These are phyloP conservation scores for Allophyes oxyacanthae DNA, from an alignment of 2,888 invertebrate genomes.

Conservation along the genomic window DNA sequence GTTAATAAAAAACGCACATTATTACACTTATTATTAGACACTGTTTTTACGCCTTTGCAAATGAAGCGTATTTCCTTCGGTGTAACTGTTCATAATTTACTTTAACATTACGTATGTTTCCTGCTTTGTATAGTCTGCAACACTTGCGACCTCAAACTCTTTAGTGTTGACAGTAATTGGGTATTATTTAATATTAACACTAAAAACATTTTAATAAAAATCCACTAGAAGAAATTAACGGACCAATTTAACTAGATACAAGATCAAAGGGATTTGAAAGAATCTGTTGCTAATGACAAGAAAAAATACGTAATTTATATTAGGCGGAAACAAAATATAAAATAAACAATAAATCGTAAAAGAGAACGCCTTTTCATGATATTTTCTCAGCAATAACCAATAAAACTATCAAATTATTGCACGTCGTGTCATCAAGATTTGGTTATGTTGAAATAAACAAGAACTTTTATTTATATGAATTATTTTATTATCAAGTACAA, in stretches of 20 bases:
- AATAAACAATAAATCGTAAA: conserved; percentile 79
- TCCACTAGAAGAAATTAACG: conserved; percentile 54
- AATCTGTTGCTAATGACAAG: conserved; percentile 54
- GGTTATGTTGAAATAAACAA: conserved; percentile 75
- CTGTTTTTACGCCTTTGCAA: conserved; percentile 36
- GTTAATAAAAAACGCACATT: conserved; percentile 38
- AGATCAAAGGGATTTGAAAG: conserved; percentile 61
- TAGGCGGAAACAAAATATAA: conserved; percentile 83
- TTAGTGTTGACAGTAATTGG: conserved; percentile 59
- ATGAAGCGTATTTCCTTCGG: conserved; percentile 50
- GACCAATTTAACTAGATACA: conserved; percentile 48
- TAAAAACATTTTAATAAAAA: conserved; percentile 60
- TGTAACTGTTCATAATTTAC: conserved; percentile 44
- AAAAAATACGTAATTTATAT: conserved; percentile 68
- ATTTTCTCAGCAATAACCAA: conserved; percentile 74
- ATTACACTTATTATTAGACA: conserved; percentile 35
- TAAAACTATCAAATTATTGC: conserved; percentile 87
- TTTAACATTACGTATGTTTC: conserved; percentile 53
- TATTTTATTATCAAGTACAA: conserved; percentile 82
- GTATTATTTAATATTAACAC: conserved; percentile 60
- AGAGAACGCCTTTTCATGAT: conserved; percentile 77
- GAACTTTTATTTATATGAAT: conserved; percentile 74
- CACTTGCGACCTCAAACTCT: conserved; percentile 48
- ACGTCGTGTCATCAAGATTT: conserved; percentile 73
- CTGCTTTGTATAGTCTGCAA: conserved; percentile 40